Evolutionary conservation across 2,797 vertebrate species (phyloP).

Genomic region (Sardinella longiceps): DNA sequence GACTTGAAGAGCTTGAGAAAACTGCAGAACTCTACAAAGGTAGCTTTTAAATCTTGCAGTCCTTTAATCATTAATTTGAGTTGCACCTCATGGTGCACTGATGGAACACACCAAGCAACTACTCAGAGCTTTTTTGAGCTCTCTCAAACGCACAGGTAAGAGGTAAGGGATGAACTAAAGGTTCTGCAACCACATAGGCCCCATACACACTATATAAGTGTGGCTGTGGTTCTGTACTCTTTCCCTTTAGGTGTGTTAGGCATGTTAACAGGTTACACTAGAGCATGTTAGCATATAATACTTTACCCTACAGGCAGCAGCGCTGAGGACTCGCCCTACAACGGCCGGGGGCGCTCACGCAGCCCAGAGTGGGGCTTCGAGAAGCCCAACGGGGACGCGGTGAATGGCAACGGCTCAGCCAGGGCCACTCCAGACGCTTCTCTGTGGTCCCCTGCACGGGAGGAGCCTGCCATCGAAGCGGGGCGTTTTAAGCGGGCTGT

Average conservation of each 20-base stretch:
- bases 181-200: too few relatives aligned
- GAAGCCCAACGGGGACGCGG: slow-evolving; percentile 41
- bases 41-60: slow-evolving; percentile 45
- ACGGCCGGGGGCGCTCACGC: slow-evolving; percentile 53
- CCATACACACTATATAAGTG: too few relatives aligned
- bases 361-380: slow-evolving; percentile 50
- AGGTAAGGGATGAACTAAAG: slow-evolving; percentile 71
- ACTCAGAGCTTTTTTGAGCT: slow-evolving; percentile 96
- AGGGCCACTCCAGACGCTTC: slow-evolving; percentile 44
- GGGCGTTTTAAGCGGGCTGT: slow-evolving; percentile 76
- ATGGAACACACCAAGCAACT: slow-evolving; percentile 96
- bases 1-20: slow-evolving; percentile 94
- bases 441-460: slow-evolving; percentile 46
- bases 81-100: slow-evolving; percentile 80
- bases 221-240: too few relatives aligned
- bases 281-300: too few relatives aligned
- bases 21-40: slow-evolving; percentile 98
- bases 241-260: too few relatives aligned
- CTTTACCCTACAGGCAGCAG: slow-evolving; percentile 57
- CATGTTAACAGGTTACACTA: too few relatives aligned
- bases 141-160: slow-evolving; percentile 96
- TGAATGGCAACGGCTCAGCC: slow-evolving; percentile 30
- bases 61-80: background rate
- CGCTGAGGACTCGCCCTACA: slow-evolving; percentile 40
- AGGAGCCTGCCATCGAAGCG: slow-evolving; percentile 68